Base-by-base conservation (phyloP, 2,888 invertebrate genomes). In the Malachius bipustulatus region DNA sequence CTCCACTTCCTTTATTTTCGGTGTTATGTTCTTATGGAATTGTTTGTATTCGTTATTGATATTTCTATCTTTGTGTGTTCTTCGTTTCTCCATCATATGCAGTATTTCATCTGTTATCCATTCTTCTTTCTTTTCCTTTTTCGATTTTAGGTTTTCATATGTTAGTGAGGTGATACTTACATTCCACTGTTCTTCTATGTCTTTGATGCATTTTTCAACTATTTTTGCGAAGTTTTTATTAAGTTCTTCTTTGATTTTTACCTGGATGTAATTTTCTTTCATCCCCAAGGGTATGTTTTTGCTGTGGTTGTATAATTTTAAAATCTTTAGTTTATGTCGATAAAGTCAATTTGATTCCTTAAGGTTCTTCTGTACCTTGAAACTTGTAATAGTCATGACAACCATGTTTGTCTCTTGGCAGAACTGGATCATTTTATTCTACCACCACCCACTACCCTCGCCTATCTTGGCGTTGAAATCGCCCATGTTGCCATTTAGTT, bases 1-100 rank as follows among this genome's bases (percentile, higher is more conserved):
- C 34, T 39, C 36, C 9, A 31, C 39, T 29, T 36, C 30, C 34
- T 14, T 36, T 14, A 39, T 33, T 33, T 19, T 29, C 6, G 10
- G 30, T 12, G 6, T 14, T n/a, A 39, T n/a, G 16, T 8, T 16
- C 10, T 9, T 35, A 11, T 38, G 28, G 3, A 34, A 2, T 4
- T 28, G 12, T 15, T 14, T 31, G 14, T 38, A 35, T 30, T 30
- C 30, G 4, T 15, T 15, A 10, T 26, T 13, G 16, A 30, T 24
- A 4, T 11, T 12, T 24, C 30, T 31, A n/a, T n/a, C n/a, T 14
- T 26, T 31, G 12, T 16, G 12, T 27, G 14, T 10, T 9, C 35
- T 16, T 13, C 35, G 13, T 29, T n/a, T n/a, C n/a, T n/a, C n/a
- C n/a, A n/a, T n/a, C n/a, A n/a, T n/a, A n/a, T n/a, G n/a, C n/a